Evolutionary conservation across 2,888 invertebrate genomes (phyloP).

Genomic region (Cheilosia vernalis): DNA sequence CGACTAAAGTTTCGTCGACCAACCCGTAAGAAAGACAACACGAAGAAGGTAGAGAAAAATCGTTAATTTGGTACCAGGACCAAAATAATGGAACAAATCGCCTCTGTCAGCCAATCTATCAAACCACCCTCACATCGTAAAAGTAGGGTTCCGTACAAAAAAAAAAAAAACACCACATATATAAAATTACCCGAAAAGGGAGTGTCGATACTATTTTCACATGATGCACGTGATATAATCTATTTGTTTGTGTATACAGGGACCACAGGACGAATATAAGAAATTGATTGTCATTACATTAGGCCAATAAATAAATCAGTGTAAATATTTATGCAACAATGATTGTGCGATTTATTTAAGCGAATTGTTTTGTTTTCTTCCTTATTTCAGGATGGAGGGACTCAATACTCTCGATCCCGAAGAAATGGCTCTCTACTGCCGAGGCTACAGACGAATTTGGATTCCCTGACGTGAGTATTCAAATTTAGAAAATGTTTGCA

Average conservation of each 20-base stretch:
- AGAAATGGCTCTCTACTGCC: constrained; percentile 87
- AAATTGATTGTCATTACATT: constrained; percentile 48
- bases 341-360: background rate
- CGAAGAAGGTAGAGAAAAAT: constrained; percentile 25
- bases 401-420: constrained; percentile 88
- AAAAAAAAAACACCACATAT: too few relatives aligned
- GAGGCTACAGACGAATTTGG: constrained; percentile 83
- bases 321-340: constrained; percentile 30
- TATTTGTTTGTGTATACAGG: constrained; percentile 36
- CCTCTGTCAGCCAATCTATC: constrained; percentile 71
- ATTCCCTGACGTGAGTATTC: constrained; percentile 83
- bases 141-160: constrained; percentile 8
- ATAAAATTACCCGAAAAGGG: constrained; percentile 27
- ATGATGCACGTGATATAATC: constrained; percentile 69
- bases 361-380: constrained; percentile 26
- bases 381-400: constrained; percentile 88
- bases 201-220: constrained; percentile 45
- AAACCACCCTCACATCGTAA: constrained; percentile 42
- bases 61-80: constrained; percentile 57
- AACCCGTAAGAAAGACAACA: background rate
- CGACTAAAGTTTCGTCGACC: constrained; percentile 58
- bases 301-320: constrained; percentile 58
- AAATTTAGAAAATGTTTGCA: too few relatives aligned
- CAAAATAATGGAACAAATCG: constrained; percentile 73
- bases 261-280: constrained; percentile 14